Base-by-base conservation (phyloP, 2,113 vertebrate species). In the Sylvia atricapilla region DNA sequence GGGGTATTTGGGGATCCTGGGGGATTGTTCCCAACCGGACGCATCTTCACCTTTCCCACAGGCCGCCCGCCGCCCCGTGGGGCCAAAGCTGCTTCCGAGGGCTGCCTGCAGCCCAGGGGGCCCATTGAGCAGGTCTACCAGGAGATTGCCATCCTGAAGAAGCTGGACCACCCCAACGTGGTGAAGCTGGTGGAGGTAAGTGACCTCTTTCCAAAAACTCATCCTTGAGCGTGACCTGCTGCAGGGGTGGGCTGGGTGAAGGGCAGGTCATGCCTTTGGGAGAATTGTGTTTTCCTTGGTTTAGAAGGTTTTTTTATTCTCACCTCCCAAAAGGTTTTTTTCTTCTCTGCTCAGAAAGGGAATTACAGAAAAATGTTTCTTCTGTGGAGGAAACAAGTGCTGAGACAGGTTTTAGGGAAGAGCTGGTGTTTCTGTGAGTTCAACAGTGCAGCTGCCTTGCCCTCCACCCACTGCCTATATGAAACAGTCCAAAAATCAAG, bases 111-210 rank as follows among this genome's bases (percentile, higher is more conserved):
- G 83, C 99, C 97, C 72, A 98, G 98, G 92, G 99, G 99, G 25
- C 99, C 99, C 67, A 98, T 99, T 6, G 99, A 99, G 56, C 98
- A 99, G 77, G 99, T 99, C 77, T 99, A 99, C 97, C 99, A 99
- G 95, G 99, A 99, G 97, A 99, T 99, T 5, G 99, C 99, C 96
- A 99, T 99, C 95, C 98, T 99, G 64, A 99, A 99, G 96, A 99
- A 99, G 95, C 97, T 99, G 69, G 99, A 99, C 96, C 99, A 99
- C 95, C 98, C 99, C 83, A 99, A 99, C 6, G 99, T 99, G 83
- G 99, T 99, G 93, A 99, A 99, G 94, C 97, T 99, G 79, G 99
- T 99, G 73, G 99, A 99, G 98, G 99, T 99, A 60, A 97, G 97
- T 7, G 2, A 11, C 47, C 39, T 46, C 63, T 59, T 63, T 50